A percentile compares a stretch with the other conserved stretches of the same genome.
These are phyloP conservation scores for Anolis sagrei DNA, from an alignment of 2,113 vertebrate species.

Conservation along the genomic window DNA sequence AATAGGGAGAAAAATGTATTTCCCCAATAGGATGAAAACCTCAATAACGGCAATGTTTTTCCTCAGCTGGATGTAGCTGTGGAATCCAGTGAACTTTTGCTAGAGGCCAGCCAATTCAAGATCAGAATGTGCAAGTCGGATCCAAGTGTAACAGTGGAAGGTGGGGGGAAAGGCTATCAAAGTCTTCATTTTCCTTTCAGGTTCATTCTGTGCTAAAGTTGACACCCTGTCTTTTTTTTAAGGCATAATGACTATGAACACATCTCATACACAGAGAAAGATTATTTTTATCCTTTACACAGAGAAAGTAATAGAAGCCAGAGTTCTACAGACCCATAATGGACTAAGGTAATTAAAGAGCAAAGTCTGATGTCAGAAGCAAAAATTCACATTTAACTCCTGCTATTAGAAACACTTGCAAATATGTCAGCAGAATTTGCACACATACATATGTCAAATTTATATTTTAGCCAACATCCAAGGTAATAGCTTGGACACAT, in stretches of 20 bases:
- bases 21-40: conserved; percentile 68
- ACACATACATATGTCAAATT: not conserved
- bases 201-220: conserved; percentile 56
- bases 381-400: not conserved
- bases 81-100: conserved; percentile 64
- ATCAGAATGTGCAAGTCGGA: conserved; percentile 52
- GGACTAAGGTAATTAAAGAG: conserved; percentile 46
- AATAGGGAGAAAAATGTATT: conserved; percentile 68
- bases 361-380: conserved; percentile 28
- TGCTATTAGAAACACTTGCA: not conserved
- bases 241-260: conserved; percentile 18
- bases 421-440: not conserved
- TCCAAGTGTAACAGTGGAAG: conserved; percentile 72
- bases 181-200: conserved; percentile 40
- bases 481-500: not conserved
- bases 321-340: not conserved
- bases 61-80: conserved; percentile 70
- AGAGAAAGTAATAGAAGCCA: conserved; percentile 30
- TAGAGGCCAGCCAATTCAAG: conserved; percentile 60
- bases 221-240: conserved; percentile 47
- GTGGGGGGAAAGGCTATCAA: conserved; percentile 48
- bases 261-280: not conserved
- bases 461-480: not conserved
- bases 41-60: conserved; percentile 70
- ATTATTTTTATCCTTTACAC: conserved; percentile 62